Conservation (phyloP, 2,888 invertebrate species). For the Arge pagana region DNA sequence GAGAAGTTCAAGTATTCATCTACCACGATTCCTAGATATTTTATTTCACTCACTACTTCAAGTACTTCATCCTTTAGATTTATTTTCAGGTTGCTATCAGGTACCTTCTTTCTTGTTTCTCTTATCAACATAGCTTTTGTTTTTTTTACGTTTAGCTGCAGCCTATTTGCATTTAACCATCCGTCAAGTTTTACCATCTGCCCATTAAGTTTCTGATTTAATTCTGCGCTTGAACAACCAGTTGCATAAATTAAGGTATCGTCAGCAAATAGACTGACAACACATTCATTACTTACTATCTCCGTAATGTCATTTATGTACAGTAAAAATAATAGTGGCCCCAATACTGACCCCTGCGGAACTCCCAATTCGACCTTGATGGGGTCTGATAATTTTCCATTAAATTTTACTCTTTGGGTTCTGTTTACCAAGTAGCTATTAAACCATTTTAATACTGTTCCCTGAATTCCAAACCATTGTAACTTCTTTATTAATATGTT, state of each 20-base stretch:
- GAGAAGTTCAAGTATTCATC: neutral
- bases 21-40: neutral
- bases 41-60: neutral
- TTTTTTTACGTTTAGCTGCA: neutral
- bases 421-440: neutral
- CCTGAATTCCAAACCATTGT: conserved; percentile 6
- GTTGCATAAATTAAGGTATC: neutral
- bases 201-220: too few relatives aligned
- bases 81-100: too few relatives aligned
- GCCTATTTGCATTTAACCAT: neutral
- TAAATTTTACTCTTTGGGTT: neutral
- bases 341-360: conserved; percentile 17
- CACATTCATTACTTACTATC: too few relatives aligned
- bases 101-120: too few relatives aligned
- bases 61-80: neutral
- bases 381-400: neutral
- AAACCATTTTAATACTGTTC: conserved; percentile 7
- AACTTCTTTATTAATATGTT: conserved; percentile 14
- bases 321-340: conserved; percentile 10
- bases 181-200: neutral
- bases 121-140: neutral
- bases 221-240: too few relatives aligned
- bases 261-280: conserved; percentile 17
- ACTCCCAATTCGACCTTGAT: conserved; percentile 2
- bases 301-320: conserved; percentile 16